Evolutionary conservation across 1,140 invertebrate genomes (phyloP), one percentile per base, ranked within the genome.

Genomic region (Tyrophagus putrescentiae): DNA sequence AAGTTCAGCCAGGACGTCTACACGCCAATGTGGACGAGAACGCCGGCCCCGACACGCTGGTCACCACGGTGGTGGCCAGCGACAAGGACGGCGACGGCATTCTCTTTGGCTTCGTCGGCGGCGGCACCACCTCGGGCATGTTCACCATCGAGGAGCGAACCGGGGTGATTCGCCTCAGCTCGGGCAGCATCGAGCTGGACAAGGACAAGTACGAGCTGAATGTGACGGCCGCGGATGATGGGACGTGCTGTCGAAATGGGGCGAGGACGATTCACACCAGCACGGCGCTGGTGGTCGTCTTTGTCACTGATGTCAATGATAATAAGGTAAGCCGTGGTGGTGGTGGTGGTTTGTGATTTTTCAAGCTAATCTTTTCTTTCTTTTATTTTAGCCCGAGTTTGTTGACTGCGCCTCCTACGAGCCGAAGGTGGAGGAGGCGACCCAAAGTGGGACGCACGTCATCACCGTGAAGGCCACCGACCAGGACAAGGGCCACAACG

Each of bases 1-100:
- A 93, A 92, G 72, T 94, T 93, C 71, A 92, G 87, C 0, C 90
- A 94, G 66, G 87, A 92, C 76, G 90, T 94, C 0, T 94, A 94
- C 70, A 93, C 89, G 1, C 89, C 90, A 94, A 93, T 73, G 88
- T 93, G 1, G 89, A 94, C 71, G 90, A 93, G 72, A 94, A 93
- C 72, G 89, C 89, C 13, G 89, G 89, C 1, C 85, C 88, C 0
- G 91, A 90, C 68, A 93, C 90, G 1, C 73, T 94, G 7, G 90
- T 93, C 0, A 93, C 89, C 7, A 94, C 89, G 13, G 90, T 93
- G 0, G 88, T 93, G 0, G 89, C 90, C 0, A 92, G 87, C 3
- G 90, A 94, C 69, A 94, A 93, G 73, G 90, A 94, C 70, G 89
- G 90, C 50, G 90, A 94, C 68, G 91, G 90, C 74, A 88, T 94